These are phyloP conservation scores for Apotomis capreana DNA, from an alignment of 2,888 invertebrate species.

Conservation along the genomic window DNA sequence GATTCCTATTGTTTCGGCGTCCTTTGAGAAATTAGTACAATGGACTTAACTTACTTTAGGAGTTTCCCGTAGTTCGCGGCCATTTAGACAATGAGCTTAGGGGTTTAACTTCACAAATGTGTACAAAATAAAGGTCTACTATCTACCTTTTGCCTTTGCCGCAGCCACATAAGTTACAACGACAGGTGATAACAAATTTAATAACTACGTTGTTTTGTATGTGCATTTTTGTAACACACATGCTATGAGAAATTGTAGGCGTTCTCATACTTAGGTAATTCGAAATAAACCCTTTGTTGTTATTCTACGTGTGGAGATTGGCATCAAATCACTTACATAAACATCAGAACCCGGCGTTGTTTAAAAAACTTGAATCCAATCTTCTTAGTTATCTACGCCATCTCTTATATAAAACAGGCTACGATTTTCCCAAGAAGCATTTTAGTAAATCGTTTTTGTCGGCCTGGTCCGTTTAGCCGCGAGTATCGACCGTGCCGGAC, in stretches of 20 bases:
- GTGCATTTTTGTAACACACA: neutral
- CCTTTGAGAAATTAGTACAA: slow-evolving; percentile 62
- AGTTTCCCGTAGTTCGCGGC: slow-evolving; percentile 60
- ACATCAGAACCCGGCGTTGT: neutral
- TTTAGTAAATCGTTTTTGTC: slow-evolving; percentile 47
- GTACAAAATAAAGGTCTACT: slow-evolving; percentile 44
- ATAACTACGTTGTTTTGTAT: neutral
- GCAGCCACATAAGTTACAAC: slow-evolving; percentile 37
- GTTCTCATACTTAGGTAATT: neutral
- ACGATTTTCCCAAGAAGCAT: slow-evolving; percentile 34
- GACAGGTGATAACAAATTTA: slow-evolving; percentile 5
- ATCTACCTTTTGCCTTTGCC: slow-evolving; percentile 37
- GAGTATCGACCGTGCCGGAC: slow-evolving; percentile 73
- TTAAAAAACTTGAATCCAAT: slow-evolving; percentile 8
- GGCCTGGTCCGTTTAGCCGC: slow-evolving; percentile 55
- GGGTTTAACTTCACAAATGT: slow-evolving; percentile 49
- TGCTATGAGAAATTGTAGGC: neutral
- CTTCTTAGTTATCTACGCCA: slow-evolving; percentile 18
- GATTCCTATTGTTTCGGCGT: slow-evolving; percentile 55
- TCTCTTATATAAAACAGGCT: slow-evolving; percentile 29
- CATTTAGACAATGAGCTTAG: slow-evolving; percentile 55
- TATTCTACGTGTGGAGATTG: neutral
- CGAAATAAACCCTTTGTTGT: neutral
- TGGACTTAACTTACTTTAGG: slow-evolving; percentile 54
- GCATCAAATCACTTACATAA: neutral